A percentile compares a stretch with the other conserved stretches of the same genome.
Conservation (phyloP, 2,888 invertebrate genomes). For the Eustalomyia histrio region DNA sequence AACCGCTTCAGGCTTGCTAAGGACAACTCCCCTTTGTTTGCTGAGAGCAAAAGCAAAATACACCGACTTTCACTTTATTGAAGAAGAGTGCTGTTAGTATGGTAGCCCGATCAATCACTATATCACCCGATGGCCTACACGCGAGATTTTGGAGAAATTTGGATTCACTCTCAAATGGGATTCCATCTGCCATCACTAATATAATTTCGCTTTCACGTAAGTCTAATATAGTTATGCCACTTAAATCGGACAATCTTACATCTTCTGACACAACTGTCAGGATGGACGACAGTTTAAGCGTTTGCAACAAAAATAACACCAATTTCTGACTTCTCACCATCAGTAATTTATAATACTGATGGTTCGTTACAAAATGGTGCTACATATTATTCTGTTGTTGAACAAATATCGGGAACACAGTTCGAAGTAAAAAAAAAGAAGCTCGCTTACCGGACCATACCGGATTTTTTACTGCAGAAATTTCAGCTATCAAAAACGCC, state of each 20-base stretch:
- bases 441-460: not conserved
- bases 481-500: not conserved
- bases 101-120: too few relatives aligned
- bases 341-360: too few relatives aligned
- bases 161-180: too few relatives aligned
- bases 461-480: too few relatives aligned
- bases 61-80: too few relatives aligned
- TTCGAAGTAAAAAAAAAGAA: not conserved
- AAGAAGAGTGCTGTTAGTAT: too few relatives aligned
- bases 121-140: too few relatives aligned
- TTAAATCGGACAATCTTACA: not conserved
- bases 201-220: not conserved
- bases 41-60: too few relatives aligned
- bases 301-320: too few relatives aligned
- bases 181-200: too few relatives aligned
- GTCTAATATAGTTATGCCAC: not conserved
- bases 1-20: not conserved
- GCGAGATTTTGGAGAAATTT: too few relatives aligned
- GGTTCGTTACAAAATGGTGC: not conserved
- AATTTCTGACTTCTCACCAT: not conserved
- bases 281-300: too few relatives aligned
- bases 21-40: not conserved
- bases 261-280: not conserved
- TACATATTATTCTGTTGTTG: not conserved
- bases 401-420: constrained; percentile 11